A percentile compares a stretch with the other conserved stretches of the same genome.
phyloP scores from a whole-genome alignment of 2,888 invertebrate species.

The Eupsilia transversa region DNA sequence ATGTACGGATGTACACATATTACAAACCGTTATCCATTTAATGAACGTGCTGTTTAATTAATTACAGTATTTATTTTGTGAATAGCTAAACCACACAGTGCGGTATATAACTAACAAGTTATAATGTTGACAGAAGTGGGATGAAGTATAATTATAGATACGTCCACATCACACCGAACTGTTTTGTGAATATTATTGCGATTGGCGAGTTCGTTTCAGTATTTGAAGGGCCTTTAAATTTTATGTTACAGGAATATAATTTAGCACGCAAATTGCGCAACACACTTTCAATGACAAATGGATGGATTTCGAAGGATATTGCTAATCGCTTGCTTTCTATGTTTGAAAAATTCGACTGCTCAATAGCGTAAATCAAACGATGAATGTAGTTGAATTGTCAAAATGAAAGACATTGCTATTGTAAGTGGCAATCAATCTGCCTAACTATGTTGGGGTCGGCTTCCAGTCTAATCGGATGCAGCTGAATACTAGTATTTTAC shows the following conservation, averaged over 20 bases:
- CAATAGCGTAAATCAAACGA: neutral
- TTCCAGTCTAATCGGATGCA: too few species aligned
- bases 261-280: too few species aligned
- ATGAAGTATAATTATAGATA: slow-evolving; percentile 47
- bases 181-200: slow-evolving; percentile 52
- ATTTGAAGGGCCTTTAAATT: slow-evolving; percentile 19
- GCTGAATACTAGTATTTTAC: too few species aligned
- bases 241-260: neutral
- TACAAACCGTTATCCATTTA: slow-evolving; percentile 8
- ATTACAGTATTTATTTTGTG: slow-evolving; percentile 29
- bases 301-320: too few species aligned
- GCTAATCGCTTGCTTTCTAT: too few species aligned
- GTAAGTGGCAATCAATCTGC: too few species aligned
- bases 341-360: too few species aligned
- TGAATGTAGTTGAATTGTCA: neutral
- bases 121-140: slow-evolving; percentile 36
- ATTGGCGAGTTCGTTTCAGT: slow-evolving; percentile 14
- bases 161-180: slow-evolving; percentile 39
- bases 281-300: neutral
- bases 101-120: slow-evolving; percentile 28
- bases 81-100: slow-evolving; percentile 12
- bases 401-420: neutral
- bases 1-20: neutral
- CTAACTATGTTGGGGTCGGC: too few species aligned
- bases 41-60: slow-evolving; percentile 21